Conservation (phyloP, 2,888 invertebrate genomes). For the Harmothoe impar region DNA sequence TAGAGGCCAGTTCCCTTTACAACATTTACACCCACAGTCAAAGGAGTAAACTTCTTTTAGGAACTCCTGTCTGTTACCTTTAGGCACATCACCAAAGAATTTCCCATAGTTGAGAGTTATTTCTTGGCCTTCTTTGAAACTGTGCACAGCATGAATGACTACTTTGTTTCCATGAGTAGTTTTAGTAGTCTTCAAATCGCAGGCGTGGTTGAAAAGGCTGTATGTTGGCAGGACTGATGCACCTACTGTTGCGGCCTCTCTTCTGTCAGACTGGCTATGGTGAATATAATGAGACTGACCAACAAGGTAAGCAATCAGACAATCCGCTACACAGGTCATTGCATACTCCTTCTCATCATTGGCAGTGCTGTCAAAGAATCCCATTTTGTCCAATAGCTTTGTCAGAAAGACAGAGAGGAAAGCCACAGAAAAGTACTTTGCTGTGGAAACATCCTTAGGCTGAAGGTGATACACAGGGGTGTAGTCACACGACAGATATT, state of each 20-base stretch:
- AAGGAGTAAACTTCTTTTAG: constrained; percentile 88
- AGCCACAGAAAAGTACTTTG: constrained; percentile 86
- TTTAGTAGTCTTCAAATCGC: constrained; percentile 91
- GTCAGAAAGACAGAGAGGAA: constrained; percentile 85
- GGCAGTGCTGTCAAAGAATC: constrained; percentile 71
- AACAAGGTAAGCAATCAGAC: constrained; percentile 88
- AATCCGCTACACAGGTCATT: constrained; percentile 85
- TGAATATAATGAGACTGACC: too few relatives aligned
- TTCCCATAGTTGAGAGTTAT: constrained; percentile 70
- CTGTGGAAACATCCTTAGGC: constrained; percentile 86
- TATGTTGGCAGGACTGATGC: constrained; percentile 87
- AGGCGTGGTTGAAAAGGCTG: constrained; percentile 96
- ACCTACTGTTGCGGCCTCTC: constrained; percentile 75
- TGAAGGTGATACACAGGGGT: constrained; percentile 88
- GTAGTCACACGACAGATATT: constrained; percentile 83
- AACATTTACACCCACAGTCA: constrained; percentile 89
- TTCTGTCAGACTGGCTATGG: constrained; percentile 86
- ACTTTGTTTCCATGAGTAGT: constrained; percentile 90
- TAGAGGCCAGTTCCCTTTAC: constrained; percentile 84
- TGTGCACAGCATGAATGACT: constrained; percentile 88
- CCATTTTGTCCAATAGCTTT: constrained; percentile 74
- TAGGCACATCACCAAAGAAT: background rate
- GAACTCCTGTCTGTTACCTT: too few relatives aligned
- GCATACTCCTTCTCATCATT: background rate
- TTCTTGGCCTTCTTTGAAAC: constrained; percentile 88